Conservation (phyloP, 1,140 invertebrate genomes). For the Neodiprion pinetum region DNA sequence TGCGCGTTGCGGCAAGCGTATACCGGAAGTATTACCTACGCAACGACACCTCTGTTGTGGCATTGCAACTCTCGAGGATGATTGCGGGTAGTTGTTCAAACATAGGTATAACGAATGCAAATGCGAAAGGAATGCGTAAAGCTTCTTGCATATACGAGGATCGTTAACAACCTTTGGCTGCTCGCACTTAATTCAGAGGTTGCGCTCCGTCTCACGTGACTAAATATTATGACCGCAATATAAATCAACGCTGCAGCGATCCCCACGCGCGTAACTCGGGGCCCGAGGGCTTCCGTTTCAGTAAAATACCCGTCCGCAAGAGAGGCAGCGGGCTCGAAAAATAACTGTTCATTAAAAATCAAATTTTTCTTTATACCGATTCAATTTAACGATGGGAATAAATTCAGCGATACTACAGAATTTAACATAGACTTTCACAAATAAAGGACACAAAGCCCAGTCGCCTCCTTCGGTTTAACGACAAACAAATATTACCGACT, state of each 20-base stretch:
- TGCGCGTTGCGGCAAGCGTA: neutral
- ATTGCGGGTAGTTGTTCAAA: neutral
- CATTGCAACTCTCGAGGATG: neutral
- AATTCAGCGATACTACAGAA: neutral
- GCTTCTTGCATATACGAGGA: neutral
- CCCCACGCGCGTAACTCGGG: neutral
- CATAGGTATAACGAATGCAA: neutral
- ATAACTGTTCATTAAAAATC: neutral
- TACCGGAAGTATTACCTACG: neutral
- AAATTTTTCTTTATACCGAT: neutral
- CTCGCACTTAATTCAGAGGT: constrained; percentile 1
- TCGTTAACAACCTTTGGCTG: constrained; percentile 7
- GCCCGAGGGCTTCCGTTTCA: constrained; percentile 3
- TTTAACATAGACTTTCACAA: neutral
- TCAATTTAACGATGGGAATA: neutral
- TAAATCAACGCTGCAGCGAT: neutral
- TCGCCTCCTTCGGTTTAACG: no score
- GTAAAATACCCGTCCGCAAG: neutral
- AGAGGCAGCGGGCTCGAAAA: neutral
- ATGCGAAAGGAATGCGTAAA: constrained; percentile 5
- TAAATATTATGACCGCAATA: constrained; percentile 8
- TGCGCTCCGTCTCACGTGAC: neutral
- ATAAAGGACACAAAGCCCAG: neutral
- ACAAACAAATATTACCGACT: no score
- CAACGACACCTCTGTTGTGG: neutral